Evolutionary conservation across 2,888 invertebrate genomes (phyloP).

Genomic region (Cephus pulcher): DNA sequence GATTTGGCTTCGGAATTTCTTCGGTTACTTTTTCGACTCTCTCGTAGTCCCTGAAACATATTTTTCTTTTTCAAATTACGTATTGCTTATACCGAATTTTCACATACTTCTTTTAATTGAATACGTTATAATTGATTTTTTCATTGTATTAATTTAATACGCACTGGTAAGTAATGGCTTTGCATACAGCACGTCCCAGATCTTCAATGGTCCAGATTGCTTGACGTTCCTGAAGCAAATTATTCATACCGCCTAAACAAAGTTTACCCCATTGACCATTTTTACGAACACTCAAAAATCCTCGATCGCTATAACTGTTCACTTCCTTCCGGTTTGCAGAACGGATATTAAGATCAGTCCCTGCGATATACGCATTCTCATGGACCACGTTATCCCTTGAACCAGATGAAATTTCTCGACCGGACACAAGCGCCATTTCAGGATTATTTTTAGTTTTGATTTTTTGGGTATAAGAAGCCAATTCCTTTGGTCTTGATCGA

Average conservation of each 20-base stretch:
- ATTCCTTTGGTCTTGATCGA: neutral
- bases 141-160: constrained; percentile 40
- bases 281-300: constrained; percentile 80
- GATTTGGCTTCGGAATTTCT: constrained; percentile 40
- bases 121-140: too few species aligned
- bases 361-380: neutral
- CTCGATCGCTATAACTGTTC: constrained; percentile 65
- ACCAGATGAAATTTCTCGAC: constrained; percentile 47
- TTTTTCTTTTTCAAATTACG: neutral
- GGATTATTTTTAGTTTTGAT: neutral
- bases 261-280: constrained; percentile 83
- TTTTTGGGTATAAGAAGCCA: constrained; percentile 10
- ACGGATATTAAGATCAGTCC: neutral
- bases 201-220: constrained; percentile 76
- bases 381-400: constrained; percentile 28
- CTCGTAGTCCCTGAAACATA: constrained; percentile 61
- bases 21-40: constrained; percentile 61
- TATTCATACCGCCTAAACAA: constrained; percentile 77
- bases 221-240: constrained; percentile 71
- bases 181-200: constrained; percentile 80
- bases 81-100: neutral
- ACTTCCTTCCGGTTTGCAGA: constrained; percentile 42
- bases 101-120: neutral
- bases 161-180: constrained; percentile 82
- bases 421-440: constrained; percentile 34